phyloP scores from a whole-genome alignment of 2,888 invertebrate species.

The Marronus borbonicus region DNA sequence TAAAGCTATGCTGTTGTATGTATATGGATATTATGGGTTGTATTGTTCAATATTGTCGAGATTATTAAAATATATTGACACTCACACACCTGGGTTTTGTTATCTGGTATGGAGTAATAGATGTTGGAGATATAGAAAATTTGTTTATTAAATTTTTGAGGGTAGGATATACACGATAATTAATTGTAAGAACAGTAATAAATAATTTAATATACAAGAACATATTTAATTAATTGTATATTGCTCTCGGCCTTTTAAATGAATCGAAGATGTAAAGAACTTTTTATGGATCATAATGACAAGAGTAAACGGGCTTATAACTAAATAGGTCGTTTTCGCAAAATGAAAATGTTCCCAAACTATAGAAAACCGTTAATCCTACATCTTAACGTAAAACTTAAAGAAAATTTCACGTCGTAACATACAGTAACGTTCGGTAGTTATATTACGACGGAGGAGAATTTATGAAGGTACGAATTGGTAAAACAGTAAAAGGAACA shows the following conservation, averaged over 20 bases:
- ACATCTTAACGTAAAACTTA: neutral
- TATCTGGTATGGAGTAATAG: neutral
- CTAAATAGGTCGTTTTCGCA: neutral
- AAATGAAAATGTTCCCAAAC: neutral
- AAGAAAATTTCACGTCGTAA: neutral
- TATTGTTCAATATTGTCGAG: no score
- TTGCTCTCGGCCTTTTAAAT: no score
- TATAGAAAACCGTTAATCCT: neutral
- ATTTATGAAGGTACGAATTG: conserved; percentile 10
- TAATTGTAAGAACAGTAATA: no score
- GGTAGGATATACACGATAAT: no score
- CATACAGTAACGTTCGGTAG: neutral
- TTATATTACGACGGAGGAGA: neutral
- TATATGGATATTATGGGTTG: no score
- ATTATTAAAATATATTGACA: no score
- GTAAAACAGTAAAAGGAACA: conserved; percentile 20
- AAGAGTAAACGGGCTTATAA: neutral
- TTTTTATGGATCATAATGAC: neutral
- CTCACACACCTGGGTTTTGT: neutral
- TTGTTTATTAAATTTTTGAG: no score
- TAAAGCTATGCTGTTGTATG: no score
- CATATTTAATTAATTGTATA: no score
- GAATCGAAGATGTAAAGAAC: no score
- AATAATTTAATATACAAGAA: no score
- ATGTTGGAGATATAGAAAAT: no score